Conservation (phyloP, 1,140 invertebrate species). For the Stegodyphus mimosarum region DNA sequence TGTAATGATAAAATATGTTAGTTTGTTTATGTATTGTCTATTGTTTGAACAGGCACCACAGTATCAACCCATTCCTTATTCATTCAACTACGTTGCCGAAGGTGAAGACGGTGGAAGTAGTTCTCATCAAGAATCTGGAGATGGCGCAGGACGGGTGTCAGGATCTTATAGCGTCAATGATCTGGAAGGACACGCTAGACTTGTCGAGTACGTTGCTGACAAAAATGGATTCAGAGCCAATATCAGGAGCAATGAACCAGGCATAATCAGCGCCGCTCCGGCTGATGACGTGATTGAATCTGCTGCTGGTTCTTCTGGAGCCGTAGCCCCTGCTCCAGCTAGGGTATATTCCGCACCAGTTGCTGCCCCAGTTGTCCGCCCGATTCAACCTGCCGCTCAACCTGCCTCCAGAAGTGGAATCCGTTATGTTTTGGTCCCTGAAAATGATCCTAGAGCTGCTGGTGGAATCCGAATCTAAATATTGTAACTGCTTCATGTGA, state of each 20-base stretch:
- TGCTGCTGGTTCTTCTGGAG: neutral
- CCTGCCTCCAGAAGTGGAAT: no score
- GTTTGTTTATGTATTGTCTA: no score
- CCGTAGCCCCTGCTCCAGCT: neutral
- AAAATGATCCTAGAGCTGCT: no score
- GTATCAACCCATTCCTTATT: neutral
- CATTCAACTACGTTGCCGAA: neutral
- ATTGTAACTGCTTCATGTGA: no score
- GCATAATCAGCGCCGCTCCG: neutral
- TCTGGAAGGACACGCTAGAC: conserved; percentile 25
- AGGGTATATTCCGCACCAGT: no score
- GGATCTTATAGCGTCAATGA: conserved; percentile 35
- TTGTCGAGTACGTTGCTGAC: conserved; percentile 45
- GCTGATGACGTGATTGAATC: no score
- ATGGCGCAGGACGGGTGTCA: conserved; percentile 32
- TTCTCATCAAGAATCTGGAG: neutral
- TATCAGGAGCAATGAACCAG: conserved; percentile 22
- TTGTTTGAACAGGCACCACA: neutral
- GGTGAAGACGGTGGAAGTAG: neutral
- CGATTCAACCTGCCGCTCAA: no score
- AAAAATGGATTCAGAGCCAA: conserved; percentile 24
- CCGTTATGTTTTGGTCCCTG: no score
- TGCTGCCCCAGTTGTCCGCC: no score
- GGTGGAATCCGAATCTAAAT: no score
- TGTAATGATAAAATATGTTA: no score